These are phyloP conservation scores for Triops longicaudatus DNA, from an alignment of 1,140 invertebrate genomes.

Conservation along the genomic window DNA sequence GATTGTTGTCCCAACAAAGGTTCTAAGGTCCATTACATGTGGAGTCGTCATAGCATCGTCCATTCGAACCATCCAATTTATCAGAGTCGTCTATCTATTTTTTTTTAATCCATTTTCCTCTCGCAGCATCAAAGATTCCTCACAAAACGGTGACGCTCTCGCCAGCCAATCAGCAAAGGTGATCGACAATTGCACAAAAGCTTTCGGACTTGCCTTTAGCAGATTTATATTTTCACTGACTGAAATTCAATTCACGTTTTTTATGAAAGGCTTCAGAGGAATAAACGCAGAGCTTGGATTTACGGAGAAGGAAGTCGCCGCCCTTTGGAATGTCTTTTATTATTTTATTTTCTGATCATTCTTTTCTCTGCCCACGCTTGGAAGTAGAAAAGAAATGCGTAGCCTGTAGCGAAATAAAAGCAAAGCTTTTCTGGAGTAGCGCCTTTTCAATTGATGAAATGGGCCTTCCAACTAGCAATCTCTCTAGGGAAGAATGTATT, in stretches of 20 bases:
- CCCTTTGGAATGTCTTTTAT: neutral
- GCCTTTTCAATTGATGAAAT: conserved; percentile 12
- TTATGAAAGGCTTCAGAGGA: neutral
- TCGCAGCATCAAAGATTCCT: neutral
- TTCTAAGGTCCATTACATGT: neutral
- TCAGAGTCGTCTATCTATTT: neutral
- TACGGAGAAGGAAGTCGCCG: too few species aligned
- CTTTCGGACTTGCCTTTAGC: neutral
- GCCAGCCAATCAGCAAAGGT: neutral
- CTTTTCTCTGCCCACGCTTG: neutral
- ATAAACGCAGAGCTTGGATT: too few species aligned
- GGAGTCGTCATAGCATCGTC: neutral
- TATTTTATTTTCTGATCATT: neutral
- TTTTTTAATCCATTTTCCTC: neutral
- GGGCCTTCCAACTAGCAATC: neutral
- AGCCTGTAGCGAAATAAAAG: neutral
- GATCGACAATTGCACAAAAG: neutral
- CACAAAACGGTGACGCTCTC: neutral
- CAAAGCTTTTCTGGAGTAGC: conserved; percentile 7
- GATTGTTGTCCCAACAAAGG: neutral
- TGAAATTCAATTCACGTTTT: neutral
- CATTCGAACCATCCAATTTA: neutral
- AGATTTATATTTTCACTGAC: neutral
- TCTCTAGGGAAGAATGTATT: neutral
- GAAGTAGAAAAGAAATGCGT: neutral